Conservation (phyloP, 2,888 invertebrate genomes). For the Agrotis puta region DNA sequence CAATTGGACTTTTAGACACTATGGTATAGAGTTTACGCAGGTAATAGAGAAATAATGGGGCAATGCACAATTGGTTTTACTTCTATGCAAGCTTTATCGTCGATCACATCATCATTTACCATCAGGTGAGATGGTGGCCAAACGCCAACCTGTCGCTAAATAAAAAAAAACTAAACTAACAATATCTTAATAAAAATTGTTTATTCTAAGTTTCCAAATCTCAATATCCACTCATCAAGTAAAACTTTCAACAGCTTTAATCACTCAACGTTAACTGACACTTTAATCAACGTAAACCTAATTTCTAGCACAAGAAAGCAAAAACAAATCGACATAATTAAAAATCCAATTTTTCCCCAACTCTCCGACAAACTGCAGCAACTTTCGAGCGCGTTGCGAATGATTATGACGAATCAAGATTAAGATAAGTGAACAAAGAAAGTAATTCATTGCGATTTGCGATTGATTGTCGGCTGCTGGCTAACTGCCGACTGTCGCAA, state of each 20-base stretch:
- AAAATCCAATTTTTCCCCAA: conserved; percentile 31
- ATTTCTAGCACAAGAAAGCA: neutral
- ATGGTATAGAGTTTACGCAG: neutral
- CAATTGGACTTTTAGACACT: conserved; percentile 6
- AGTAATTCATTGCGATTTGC: conserved; percentile 64
- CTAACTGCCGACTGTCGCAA: conserved; percentile 64
- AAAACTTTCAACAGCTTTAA: conserved; percentile 1
- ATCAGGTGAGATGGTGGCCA: no score
- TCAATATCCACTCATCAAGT: no score
- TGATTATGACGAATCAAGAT: conserved; percentile 51
- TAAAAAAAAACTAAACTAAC: no score
- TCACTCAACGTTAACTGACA: conserved; percentile 6
- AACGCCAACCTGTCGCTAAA: no score
- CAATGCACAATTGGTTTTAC: no score
- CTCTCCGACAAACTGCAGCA: conserved; percentile 11
- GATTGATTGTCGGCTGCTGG: conserved; percentile 62
- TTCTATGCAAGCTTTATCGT: no score
- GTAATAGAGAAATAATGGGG: no score
- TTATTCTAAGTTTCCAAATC: neutral
- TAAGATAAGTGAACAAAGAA: conserved; percentile 62
- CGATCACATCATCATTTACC: no score
- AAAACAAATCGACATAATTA: conserved; percentile 19
- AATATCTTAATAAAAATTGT: neutral
- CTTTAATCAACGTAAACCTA: neutral
- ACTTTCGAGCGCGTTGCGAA: conserved; percentile 44